phyloP scores from a whole-genome alignment of 2,888 invertebrate genomes.

The Acleris laterana region DNA sequence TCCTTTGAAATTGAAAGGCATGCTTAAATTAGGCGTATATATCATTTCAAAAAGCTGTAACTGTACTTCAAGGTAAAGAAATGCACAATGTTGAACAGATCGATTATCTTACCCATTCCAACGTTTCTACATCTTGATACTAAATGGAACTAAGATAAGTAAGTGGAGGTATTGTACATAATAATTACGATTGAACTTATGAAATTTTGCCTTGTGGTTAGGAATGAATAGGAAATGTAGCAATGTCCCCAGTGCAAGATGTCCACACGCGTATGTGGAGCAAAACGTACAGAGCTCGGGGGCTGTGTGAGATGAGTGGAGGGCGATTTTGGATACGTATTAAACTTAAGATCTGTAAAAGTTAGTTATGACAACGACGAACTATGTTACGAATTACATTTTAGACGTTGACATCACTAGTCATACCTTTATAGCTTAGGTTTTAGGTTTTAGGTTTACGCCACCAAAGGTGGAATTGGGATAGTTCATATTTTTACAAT shows the following conservation, averaged over 20 bases:
- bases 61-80: not conserved
- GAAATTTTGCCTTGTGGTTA: constrained; percentile 45
- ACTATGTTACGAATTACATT: no score
- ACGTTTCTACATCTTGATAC: constrained; percentile 30
- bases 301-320: not conserved
- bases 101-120: constrained; percentile 1
- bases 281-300: constrained; percentile 58
- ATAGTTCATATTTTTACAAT: no score
- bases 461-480: no score
- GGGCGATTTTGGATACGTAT: not conserved
- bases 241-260: constrained; percentile 61
- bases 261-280: constrained; percentile 70
- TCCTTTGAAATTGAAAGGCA: no score
- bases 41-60: not conserved
- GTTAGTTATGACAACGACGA: no score
- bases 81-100: constrained; percentile 6
- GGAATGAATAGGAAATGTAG: constrained; percentile 59
- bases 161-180: constrained; percentile 9
- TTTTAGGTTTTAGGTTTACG: no score
- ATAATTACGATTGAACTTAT: constrained; percentile 27
- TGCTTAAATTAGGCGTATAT: no score
- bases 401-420: no score
- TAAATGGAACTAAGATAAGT: constrained; percentile 31
- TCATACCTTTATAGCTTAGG: no score
- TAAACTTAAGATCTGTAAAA: no score